These are phyloP conservation scores for Proterorhinus semilunaris DNA, from an alignment of 2,113 vertebrate genomes.

Conservation along the genomic window DNA sequence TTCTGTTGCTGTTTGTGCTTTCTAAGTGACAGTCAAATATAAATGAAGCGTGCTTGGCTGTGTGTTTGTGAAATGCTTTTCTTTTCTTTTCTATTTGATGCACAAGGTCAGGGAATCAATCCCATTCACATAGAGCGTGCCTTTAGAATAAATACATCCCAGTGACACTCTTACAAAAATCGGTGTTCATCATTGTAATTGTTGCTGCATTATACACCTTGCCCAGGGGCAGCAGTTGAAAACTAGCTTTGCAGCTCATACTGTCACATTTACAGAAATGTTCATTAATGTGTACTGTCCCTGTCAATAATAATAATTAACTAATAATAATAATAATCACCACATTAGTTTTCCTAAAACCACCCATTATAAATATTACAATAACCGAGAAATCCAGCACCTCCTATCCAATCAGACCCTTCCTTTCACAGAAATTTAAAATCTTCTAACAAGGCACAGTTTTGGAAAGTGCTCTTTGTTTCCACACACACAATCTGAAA, in stretches of 20 bases:
- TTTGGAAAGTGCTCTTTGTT: background rate
- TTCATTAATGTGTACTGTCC: too few species aligned
- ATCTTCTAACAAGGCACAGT: background rate
- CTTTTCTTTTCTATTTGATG: background rate
- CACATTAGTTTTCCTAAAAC: background rate
- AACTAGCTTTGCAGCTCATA: too few species aligned
- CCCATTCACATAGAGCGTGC: background rate
- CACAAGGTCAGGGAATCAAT: background rate
- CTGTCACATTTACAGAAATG: too few species aligned
- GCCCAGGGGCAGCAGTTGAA: too few species aligned
- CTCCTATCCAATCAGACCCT: background rate
- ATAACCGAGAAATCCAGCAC: background rate
- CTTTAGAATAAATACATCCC: background rate
- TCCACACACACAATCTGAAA: constrained; percentile 1
- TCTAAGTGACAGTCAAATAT: too few species aligned
- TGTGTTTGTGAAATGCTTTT: background rate
- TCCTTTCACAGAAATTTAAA: background rate
- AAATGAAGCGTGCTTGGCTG: too few species aligned
- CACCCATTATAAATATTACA: background rate
- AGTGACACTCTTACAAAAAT: too few species aligned
- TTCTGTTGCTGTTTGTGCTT: too few species aligned
- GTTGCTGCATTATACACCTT: too few species aligned
- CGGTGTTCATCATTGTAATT: background rate
- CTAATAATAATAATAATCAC: background rate
- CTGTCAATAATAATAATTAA: background rate